phyloP scores from a whole-genome alignment of 2,113 vertebrate species.

The Hystrix brachyura region DNA sequence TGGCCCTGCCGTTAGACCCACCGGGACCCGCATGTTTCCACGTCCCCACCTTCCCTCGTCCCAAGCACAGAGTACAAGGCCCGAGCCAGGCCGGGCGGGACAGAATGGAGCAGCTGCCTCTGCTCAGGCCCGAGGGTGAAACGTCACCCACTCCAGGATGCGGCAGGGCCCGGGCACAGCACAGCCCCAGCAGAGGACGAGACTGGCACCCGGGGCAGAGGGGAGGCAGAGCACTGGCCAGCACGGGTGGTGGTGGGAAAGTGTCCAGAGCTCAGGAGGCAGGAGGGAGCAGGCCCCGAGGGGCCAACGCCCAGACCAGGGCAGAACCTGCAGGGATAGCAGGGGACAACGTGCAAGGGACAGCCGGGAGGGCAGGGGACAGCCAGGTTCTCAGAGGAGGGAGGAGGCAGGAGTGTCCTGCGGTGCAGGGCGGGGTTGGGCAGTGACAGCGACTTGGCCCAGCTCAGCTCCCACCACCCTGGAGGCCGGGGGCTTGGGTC shows the following conservation, averaged over 20 bases:
- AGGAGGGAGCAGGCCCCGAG: neutral
- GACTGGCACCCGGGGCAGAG: neutral
- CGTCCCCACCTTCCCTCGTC: neutral
- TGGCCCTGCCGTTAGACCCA: too few relatives aligned
- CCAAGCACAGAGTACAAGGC: neutral
- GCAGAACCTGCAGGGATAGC: neutral
- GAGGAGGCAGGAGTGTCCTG: too few relatives aligned
- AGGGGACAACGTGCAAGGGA: neutral
- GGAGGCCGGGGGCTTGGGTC: too few relatives aligned
- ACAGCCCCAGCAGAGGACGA: neutral
- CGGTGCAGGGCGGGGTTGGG: too few relatives aligned
- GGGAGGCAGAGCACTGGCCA: neutral
- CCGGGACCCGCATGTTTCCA: rapidly evolving
- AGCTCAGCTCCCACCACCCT: too few relatives aligned
- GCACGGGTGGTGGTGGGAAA: neutral
- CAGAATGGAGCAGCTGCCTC: neutral
- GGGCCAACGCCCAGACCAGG: neutral
- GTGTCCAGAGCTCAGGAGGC: neutral
- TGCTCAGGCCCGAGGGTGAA: neutral
- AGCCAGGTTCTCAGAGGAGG: neutral
- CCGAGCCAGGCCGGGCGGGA: too few relatives aligned
- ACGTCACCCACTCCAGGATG: rapidly evolving
- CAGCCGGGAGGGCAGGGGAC: too few relatives aligned
- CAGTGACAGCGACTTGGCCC: too few relatives aligned
- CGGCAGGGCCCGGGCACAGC: neutral